Base-by-base conservation (phyloP, 2,113 vertebrate genomes). In the Cephalopholis sonnerati region DNA sequence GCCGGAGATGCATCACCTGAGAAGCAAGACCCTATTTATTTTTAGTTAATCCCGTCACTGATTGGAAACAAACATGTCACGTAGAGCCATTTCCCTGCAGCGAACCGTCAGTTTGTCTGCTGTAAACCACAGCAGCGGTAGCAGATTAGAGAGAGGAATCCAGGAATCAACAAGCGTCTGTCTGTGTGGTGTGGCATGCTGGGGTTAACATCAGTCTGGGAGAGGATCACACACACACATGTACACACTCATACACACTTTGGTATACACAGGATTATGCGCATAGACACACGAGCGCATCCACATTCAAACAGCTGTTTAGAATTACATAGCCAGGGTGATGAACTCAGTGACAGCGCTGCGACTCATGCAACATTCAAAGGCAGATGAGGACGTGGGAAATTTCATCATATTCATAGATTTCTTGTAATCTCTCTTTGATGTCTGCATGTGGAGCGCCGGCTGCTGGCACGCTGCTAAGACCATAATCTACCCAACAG, bases 41-140 rank as follows among this genome's bases (percentile, higher is more conserved):
- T 74, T 57, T 22, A 44, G 74, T 71, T 92, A 87, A 91, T 92
- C 88, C 87, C 48, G 5, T 41, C 51, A 27, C 77, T 87, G 83
- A 92, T 92, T 92, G 84, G 86, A 94, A 93, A 91, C 87, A 92
- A 93, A 93, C 90, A 92, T 82, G 88, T 84, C 82, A 88, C 77
- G 80, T 80, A 32, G 74, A 61, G 86, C 79, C 64, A 6, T 89
- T 89, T 92, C 91, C 85, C 88, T 81, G 79, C 88, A 88, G 89
- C 76, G 1, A 55, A 80, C 83, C 68, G 58, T 87, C 86, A 80
- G 89, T 74, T 32, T 71, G 79, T 90, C 89, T 90, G 87, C 84
- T 80, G 78, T 36, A 90, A 92, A 90, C 89, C 82, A 65, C 80
- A 64, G 81, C 87, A 83, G 86, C 81, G 68, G 87, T 69, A 85